A percentile compares a stretch with the other conserved stretches of the same genome.
These are phyloP conservation scores for Lutraria lutraria DNA, from an alignment of 2,888 invertebrate genomes.

Conservation along the genomic window DNA sequence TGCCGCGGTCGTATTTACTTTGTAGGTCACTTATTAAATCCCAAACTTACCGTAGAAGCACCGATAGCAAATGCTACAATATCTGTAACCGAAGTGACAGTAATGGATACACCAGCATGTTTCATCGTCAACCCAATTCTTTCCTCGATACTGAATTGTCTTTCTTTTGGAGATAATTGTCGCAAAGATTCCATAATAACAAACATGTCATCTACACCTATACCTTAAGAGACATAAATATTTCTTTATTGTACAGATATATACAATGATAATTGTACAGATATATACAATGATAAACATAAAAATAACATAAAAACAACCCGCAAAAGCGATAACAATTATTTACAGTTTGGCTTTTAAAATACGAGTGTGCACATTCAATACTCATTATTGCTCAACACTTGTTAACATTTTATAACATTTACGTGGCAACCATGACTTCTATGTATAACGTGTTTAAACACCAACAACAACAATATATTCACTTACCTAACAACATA, in stretches of 20 bases:
- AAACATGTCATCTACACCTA: conserved; percentile 93
- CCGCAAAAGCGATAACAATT: too few relatives aligned
- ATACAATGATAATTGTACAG: too few relatives aligned
- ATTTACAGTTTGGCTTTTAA: too few relatives aligned
- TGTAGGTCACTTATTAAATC: too few relatives aligned
- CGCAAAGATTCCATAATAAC: conserved; percentile 89
- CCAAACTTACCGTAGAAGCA: conserved; percentile 90
- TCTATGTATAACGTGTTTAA: too few relatives aligned
- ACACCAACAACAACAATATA: too few relatives aligned
- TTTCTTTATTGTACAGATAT: not conserved
- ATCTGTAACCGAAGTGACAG: conserved; percentile 94
- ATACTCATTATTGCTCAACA: too few relatives aligned
- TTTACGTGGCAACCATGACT: too few relatives aligned
- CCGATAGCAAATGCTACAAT: conserved; percentile 93
- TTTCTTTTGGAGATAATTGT: conserved; percentile 72
- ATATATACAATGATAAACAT: not conserved
- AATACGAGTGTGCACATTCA: too few relatives aligned
- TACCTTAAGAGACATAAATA: conserved; percentile 73
- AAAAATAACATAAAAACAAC: too few relatives aligned
- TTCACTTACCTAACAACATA: conserved; percentile 92
- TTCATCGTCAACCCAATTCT: conserved; percentile 73
- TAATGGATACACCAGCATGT: conserved; percentile 94
- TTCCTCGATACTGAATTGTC: conserved; percentile 68
- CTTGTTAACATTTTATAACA: too few relatives aligned
- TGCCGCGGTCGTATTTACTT: too few relatives aligned